Percentiles rank a stretch among this genome's conserved stretches.
Evolutionary conservation across 2,888 invertebrate genomes (phyloP).

Genomic region (Clitarchus hookeri): DNA sequence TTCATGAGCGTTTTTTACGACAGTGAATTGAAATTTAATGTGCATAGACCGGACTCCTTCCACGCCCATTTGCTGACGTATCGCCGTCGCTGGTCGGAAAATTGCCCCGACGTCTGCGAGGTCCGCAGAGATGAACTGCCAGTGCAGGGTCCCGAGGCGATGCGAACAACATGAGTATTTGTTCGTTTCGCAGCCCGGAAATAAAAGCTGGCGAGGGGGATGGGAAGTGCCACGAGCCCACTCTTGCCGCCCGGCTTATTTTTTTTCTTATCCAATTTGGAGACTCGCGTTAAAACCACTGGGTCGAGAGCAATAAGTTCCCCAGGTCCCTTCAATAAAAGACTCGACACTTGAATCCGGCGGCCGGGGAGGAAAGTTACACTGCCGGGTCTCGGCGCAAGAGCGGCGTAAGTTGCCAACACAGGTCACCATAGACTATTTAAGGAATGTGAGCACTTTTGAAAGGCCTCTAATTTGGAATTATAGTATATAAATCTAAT

Average conservation of each 20-base stretch:
- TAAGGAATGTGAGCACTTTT: not conserved
- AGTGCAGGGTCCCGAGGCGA: not conserved
- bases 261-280: slow-evolving; percentile 24
- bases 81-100: not conserved
- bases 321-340: slow-evolving; percentile 25
- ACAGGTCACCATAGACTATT: not conserved
- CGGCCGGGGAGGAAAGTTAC: not conserved
- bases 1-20: too few relatives aligned
- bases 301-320: slow-evolving; percentile 26
- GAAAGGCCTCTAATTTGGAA: not conserved
- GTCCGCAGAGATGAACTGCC: not conserved
- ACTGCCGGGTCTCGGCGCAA: not conserved
- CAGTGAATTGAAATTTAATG: too few relatives aligned
- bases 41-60: too few relatives aligned
- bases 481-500: too few relatives aligned
- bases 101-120: not conserved
- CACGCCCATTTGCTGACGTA: too few relatives aligned
- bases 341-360: slow-evolving; percentile 18
- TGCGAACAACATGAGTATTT: not conserved
- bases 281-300: slow-evolving; percentile 23
- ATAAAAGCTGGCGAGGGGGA: not conserved
- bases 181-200: slow-evolving; percentile 9
- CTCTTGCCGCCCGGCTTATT: not conserved
- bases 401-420: not conserved
- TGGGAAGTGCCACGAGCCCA: not conserved